Evolutionary conservation across 2,797 vertebrate genomes (phyloP).

Genomic region (Xyrichtys novacula): DNA sequence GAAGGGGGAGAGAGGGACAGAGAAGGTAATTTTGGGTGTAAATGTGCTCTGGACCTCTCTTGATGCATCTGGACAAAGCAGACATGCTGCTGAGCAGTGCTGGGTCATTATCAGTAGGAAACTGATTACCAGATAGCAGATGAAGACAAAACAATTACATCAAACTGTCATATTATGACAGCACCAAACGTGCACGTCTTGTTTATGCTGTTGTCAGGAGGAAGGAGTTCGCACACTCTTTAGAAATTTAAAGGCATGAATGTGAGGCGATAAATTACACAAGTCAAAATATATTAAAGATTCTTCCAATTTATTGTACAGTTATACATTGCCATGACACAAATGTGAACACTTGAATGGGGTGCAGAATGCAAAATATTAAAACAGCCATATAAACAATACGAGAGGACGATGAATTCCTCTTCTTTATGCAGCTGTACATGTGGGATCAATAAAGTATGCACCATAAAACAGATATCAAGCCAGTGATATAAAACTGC

Average conservation of each 20-base stretch:
- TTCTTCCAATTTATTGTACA: conserved; percentile 99
- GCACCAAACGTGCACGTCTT: conserved; percentile 49
- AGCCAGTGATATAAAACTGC: conserved; percentile 81
- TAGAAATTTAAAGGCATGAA: background rate
- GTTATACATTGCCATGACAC: conserved; percentile 95
- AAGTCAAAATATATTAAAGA: conserved; percentile 90
- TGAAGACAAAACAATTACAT: conserved; percentile 77
- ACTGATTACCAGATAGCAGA: conserved; percentile 57
- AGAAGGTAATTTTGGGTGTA: conserved; percentile 83
- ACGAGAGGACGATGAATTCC: conserved; percentile 62
- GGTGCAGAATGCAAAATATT: conserved; percentile 79
- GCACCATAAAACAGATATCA: conserved; percentile 78
- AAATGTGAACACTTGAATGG: conserved; percentile 82
- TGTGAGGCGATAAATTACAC: conserved; percentile 46
- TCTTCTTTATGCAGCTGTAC: conserved; percentile 73
- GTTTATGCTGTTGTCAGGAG: conserved; percentile 33
- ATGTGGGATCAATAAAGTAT: conserved; percentile 77
- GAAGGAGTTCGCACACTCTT: background rate
- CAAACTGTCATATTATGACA: conserved; percentile 67
- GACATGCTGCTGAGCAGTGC: conserved; percentile 65
- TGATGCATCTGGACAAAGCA: conserved; percentile 83
- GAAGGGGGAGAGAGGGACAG: conserved; percentile 64
- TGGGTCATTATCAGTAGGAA: conserved; percentile 74
- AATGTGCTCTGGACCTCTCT: conserved; percentile 82
- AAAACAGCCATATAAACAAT: conserved; percentile 83